phyloP scores from a whole-genome alignment of 2,888 invertebrate genomes.

The Zaprionus lineosus region DNA sequence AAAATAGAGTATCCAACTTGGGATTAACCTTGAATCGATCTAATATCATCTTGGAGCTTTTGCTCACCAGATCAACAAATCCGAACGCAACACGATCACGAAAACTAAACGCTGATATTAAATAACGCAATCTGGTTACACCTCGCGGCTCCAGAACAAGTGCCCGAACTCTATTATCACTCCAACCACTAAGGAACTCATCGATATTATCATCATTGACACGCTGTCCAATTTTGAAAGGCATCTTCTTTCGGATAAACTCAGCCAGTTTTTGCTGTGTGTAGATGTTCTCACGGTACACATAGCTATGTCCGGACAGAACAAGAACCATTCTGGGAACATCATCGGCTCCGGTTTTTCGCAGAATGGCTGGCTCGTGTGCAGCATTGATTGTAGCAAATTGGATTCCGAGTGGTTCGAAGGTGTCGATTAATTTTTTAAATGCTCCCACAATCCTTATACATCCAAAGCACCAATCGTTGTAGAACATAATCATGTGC shows the following conservation, averaged over 20 bases:
- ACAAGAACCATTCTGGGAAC: constrained; percentile 92
- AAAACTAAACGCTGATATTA: constrained; percentile 94
- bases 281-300: constrained; percentile 91
- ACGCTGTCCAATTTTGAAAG: constrained; percentile 89
- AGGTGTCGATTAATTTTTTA: constrained; percentile 91
- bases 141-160: constrained; percentile 92
- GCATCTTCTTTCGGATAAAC: constrained; percentile 94
- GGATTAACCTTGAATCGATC: constrained; percentile 88
- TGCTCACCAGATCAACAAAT: constrained; percentile 86
- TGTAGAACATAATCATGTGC: constrained; percentile 94
- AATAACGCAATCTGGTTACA: constrained; percentile 91
- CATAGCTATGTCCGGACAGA: constrained; percentile 91
- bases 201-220: constrained; percentile 90
- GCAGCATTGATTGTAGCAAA: constrained; percentile 93
- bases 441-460: constrained; percentile 93
- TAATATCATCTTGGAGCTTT: constrained; percentile 86
- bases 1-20: constrained; percentile 90
- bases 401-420: constrained; percentile 92
- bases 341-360: constrained; percentile 90
- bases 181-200: constrained; percentile 92
- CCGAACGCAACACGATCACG: constrained; percentile 94
- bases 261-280: constrained; percentile 91
- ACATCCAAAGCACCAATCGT: constrained; percentile 97
- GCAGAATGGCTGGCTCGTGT: constrained; percentile 89
- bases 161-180: constrained; percentile 95